Evolutionary conservation across 2,797 vertebrate genomes (phyloP).

Genomic region (Cirrhinus molitorella): DNA sequence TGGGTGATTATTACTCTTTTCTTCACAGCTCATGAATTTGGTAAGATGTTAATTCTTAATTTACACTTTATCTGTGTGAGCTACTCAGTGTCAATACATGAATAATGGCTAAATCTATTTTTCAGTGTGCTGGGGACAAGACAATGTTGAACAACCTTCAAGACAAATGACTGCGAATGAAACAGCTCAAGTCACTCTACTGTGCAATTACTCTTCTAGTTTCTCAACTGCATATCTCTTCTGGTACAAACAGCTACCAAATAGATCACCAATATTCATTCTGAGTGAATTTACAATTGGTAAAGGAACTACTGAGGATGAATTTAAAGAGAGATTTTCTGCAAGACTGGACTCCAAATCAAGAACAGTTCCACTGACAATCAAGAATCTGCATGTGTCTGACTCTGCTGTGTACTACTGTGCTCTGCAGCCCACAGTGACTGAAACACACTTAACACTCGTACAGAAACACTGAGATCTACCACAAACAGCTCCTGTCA

Average conservation of each 20-base stretch:
- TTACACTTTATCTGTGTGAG: neutral
- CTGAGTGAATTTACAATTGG: neutral
- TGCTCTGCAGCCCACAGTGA: too few species aligned
- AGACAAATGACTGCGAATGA: neutral
- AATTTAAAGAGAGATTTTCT: neutral
- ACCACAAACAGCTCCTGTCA: neutral
- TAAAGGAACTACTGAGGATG: neutral
- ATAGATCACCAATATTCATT: constrained; percentile 15
- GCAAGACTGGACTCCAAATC: neutral
- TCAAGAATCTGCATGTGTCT: neutral
- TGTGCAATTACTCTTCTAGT: neutral
- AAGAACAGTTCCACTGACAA: rapidly evolving
- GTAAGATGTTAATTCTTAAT: neutral
- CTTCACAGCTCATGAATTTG: neutral
- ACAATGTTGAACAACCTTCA: neutral
- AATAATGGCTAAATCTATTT: neutral
- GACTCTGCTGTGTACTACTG: too few species aligned
- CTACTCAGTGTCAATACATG: neutral
- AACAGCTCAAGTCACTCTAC: neutral
- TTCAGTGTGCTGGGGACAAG: neutral
- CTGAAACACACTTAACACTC: too few species aligned
- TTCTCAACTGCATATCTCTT: neutral
- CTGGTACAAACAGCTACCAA: constrained; percentile 52
- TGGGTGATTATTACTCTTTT: neutral
- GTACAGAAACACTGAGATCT: neutral